Base-by-base conservation (phyloP, 2,113 vertebrate species). In the Tragulus kanchil region DNA sequence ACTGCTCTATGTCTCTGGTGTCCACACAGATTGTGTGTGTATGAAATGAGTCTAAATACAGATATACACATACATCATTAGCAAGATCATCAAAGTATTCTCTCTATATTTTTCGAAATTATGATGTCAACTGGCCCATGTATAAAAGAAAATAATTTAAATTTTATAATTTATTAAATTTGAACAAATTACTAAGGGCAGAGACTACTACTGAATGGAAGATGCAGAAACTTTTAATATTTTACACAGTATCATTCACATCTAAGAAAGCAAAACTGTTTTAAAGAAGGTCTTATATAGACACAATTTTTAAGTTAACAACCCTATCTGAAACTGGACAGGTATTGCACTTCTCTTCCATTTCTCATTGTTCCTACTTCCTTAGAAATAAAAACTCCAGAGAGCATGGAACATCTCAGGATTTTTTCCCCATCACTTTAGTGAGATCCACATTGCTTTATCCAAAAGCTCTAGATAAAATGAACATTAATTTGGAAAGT, bases 181-280 rank as follows among this genome's bases (percentile, higher is more conserved):
- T 71, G 84, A 79, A 54, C 19, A 97, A 19, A 88, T 93, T 96
- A 67, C n/a, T 79, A 14, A 52, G 83, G 15, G 28, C 90, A 6
- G 48, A 11, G 28, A 65, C 14, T 92, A 65, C 14, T 92, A 96
- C 8, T 2, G 36, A 95, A 50, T 15, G 93, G 75, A 96, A 93
- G 13, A 96, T 97, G 96, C 81, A 84, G 95, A 96, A 56, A 42
- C 52, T 69, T 92, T 96, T 97, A 92, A 14, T 42, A 96, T 94
- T 97, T 94, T 59, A 93, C 26, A n/a, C 62, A 86, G 26, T 96
- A 94, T 94, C 54, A 97, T 90, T 95, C 31, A 96, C 11, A 95
- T 36, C 88, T 96, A 64, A 6, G 89, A 91, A 94, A 87, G 88
- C 65, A 85, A 96, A 93, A 21, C 0, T 3, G 56, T 95, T 96